Conservation (phyloP, 2,888 invertebrate species). For the Trissolcus brochymenae region DNA sequence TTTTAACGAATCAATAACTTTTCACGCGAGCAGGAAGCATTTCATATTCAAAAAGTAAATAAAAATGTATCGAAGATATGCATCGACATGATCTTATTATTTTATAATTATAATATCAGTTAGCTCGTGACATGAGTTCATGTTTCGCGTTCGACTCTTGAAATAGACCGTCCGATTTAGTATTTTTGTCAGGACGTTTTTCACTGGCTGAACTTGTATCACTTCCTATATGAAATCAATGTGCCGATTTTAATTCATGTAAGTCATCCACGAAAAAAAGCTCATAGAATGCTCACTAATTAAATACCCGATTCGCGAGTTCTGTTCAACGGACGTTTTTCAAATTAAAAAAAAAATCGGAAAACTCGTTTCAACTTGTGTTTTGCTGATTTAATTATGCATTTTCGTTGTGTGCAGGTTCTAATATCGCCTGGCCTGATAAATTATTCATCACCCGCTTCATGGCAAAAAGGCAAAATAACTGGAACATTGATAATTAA, state of each 20-base stretch:
- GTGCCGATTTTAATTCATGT: constrained; percentile 22
- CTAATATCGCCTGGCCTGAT: constrained; percentile 42
- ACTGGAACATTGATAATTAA: constrained; percentile 24
- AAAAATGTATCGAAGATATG: too few species aligned
- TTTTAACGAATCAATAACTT: too few species aligned
- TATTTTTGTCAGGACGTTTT: too few species aligned
- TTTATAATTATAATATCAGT: too few species aligned
- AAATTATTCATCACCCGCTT: constrained; percentile 34
- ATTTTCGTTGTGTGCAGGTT: constrained; percentile 30
- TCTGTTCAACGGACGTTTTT: constrained; percentile 21
- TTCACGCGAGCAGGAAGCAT: too few species aligned
- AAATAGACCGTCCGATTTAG: too few species aligned
- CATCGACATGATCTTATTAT: too few species aligned
- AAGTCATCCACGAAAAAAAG: constrained; percentile 27
- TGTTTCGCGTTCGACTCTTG: too few species aligned
- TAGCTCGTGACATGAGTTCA: too few species aligned
- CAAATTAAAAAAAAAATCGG: constrained; percentile 33
- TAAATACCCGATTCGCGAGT: constrained; percentile 34
- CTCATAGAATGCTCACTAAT: constrained; percentile 38
- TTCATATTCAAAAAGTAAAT: too few species aligned
- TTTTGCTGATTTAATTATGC: constrained; percentile 39
- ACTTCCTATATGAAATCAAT: constrained; percentile 32
- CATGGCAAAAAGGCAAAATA: constrained; percentile 18
- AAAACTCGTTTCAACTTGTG: constrained; percentile 46
- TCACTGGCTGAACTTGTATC: constrained; percentile 6